Evolutionary conservation across 2,113 vertebrate species (phyloP), one percentile per base, ranked within the genome.

Genomic region (Haliaeetus leucogaster): DNA sequence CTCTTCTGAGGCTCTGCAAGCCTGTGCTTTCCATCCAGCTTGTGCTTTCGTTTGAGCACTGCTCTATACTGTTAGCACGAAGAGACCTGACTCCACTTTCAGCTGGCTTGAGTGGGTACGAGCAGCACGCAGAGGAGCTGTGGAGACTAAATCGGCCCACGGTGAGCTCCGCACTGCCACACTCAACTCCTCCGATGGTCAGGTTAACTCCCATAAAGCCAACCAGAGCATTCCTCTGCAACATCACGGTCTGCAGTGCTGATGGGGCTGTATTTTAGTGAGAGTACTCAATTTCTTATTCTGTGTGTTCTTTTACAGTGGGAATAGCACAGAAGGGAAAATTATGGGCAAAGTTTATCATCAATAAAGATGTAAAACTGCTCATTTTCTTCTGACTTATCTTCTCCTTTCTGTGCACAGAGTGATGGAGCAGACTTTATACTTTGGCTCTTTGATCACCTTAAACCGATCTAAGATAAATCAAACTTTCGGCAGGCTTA

Each of bases 191-290:
- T 63, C 18, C 0, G 1, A 36, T 8, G 13, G 34, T 19, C 34
- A 21, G 16, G 26, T 26, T 62, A 73, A 55, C 19, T 25, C 30
- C 36, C 9, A 8, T 5, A 34, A 67, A 73, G 47, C n/a, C 48
- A 36, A 13, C 5, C 4, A 27, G 29, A 66, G 52, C 30, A 36
- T 8, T 36, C 30, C 29, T 36, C 73, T 50, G 52, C 59, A 50
- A 22, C 6, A 16, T 11, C 36, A 25, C 0, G 1, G 58, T 30
- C 65, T 63, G 72, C 1, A 2, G 52, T 1, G 5, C 48, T 23
- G 27, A n/a, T 4, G 16, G 29, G 56, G 30, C 40, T 18, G 3
- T 48, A 8, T 34, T 79, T 68, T 18, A 68, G 11, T 26, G 32
- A 1, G 7, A 56, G 40, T 16, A 25, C 32, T 62, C 27, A 7